phyloP scores from a whole-genome alignment of 2,888 invertebrate genomes.

The Microctonus aethiopoides region DNA sequence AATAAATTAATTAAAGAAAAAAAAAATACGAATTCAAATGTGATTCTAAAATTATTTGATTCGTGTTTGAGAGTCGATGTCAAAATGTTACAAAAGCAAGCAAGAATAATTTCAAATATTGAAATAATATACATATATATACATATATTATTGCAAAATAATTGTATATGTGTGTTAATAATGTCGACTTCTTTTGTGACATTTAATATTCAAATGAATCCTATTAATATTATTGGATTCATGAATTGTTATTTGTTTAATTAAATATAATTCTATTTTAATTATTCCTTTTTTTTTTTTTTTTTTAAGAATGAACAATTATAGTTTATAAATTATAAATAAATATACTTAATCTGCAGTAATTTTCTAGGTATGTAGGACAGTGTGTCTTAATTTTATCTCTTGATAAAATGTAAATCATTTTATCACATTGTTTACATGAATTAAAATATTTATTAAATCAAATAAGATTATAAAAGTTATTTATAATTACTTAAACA shows the following conservation, averaged over 20 bases:
- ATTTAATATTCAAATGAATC: neutral
- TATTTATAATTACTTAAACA: neutral
- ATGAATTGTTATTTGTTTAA: neutral
- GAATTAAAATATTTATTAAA: neutral
- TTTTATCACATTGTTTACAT: neutral
- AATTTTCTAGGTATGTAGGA: neutral
- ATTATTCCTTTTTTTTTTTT: neutral
- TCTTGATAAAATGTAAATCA: neutral
- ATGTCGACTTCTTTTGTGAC: neutral
- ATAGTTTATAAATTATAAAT: neutral
- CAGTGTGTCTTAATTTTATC: neutral
- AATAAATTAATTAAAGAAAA: too few species aligned
- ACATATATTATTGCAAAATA: neutral
- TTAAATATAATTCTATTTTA: neutral
- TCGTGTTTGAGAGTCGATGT: neutral
- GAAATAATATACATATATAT: too few species aligned
- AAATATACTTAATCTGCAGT: neutral
- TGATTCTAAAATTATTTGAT: neutral
- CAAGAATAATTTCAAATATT: too few species aligned
- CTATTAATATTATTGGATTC: neutral
- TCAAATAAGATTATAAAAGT: neutral
- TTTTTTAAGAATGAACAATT: neutral
- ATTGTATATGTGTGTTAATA: neutral
- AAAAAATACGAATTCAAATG: neutral
- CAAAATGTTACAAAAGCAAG: neutral